phyloP scores from a whole-genome alignment of 2,113 vertebrate genomes.

The Anseranas semipalmata region DNA sequence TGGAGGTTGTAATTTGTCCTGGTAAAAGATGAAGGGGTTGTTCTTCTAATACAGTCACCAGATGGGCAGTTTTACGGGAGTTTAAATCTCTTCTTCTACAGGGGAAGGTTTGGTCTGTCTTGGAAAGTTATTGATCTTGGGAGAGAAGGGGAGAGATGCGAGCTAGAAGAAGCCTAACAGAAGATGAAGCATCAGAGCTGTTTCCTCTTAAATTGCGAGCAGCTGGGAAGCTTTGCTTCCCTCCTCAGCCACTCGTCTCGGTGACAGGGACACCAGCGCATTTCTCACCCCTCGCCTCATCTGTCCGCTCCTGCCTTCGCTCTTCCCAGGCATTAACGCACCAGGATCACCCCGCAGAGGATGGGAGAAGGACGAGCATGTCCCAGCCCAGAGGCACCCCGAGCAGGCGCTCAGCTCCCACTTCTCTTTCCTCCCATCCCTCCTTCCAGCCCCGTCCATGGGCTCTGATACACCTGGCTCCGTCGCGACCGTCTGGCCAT shows the following conservation, averaged over 20 bases:
- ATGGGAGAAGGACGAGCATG: too few species aligned
- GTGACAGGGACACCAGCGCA: too few species aligned
- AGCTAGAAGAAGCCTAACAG: neutral
- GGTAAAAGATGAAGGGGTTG: fast-evolving
- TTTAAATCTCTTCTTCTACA: fast-evolving
- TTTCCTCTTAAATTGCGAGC: neutral
- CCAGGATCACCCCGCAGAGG: too few species aligned
- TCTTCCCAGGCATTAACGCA: too few species aligned
- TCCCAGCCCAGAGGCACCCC: too few species aligned
- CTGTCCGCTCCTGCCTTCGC: too few species aligned
- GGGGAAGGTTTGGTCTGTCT: too few species aligned
- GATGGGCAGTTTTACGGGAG: fast-evolving
- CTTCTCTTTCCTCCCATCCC: neutral
- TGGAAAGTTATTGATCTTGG: fast-evolving
- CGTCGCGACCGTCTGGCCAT: neutral
- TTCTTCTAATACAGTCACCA: fast-evolving
- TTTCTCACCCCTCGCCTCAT: too few species aligned
- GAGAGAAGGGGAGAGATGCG: neutral
- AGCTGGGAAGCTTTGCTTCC: neutral
- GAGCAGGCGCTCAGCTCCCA: too few species aligned
- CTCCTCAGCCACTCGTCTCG: neutral
- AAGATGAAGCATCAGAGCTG: neutral
- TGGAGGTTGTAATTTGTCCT: fast-evolving
- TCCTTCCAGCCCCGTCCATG: too few species aligned
- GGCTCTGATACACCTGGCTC: too few species aligned